Evolutionary conservation across 53 echinoderm and acorn worm genomes (phyloP).

Genomic region (Mesocentrotus franciscanus): DNA sequence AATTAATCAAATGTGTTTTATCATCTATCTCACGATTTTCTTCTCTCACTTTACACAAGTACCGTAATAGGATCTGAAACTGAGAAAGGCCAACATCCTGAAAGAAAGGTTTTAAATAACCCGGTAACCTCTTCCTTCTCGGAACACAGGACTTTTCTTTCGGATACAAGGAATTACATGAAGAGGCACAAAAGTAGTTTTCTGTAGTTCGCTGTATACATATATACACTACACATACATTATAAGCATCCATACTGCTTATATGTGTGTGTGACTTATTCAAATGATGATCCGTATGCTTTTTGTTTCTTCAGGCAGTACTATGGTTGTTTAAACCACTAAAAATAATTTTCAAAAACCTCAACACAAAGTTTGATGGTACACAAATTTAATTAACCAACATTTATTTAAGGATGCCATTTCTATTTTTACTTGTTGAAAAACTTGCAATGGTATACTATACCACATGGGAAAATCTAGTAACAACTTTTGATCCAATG

Average conservation of each 20-base stretch:
- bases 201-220: not conserved
- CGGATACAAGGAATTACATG: too few species aligned
- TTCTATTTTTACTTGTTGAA: not conserved
- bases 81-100: not conserved
- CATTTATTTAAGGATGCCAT: not conserved
- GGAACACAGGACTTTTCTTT: not conserved
- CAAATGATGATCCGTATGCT: not conserved
- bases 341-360: not conserved
- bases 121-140: not conserved
- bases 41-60: not conserved
- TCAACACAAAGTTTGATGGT: not conserved
- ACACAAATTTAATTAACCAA: too few species aligned
- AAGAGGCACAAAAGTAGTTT: too few species aligned
- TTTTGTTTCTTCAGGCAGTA: not conserved
- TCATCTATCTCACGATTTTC: not conserved
- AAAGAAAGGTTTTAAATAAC: not conserved
- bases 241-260: not conserved
- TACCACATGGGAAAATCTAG: not conserved
- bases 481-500: not conserved
- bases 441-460: not conserved
- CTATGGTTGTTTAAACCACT: not conserved
- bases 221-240: not conserved
- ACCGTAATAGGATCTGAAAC: not conserved
- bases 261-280: not conserved
- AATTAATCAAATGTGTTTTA: not conserved